Percentiles rank a stretch among this genome's conserved stretches.
These are phyloP conservation scores for Cephalopholis sonnerati DNA, from an alignment of 2,113 vertebrate genomes.

Conservation along the genomic window DNA sequence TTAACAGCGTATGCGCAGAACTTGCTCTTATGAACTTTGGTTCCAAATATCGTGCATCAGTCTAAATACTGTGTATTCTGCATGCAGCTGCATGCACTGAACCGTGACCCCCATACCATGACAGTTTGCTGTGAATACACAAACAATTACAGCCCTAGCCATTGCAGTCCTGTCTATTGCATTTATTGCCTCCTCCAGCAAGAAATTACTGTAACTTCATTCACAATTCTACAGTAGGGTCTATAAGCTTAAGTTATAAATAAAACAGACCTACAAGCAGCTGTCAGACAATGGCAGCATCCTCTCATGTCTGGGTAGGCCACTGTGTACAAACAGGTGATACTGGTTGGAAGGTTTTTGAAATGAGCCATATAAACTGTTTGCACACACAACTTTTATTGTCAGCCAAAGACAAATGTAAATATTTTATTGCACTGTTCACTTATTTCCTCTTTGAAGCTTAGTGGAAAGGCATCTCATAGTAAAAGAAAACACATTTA, in stretches of 20 bases:
- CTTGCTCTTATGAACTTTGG: no score
- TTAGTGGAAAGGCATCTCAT: background rate
- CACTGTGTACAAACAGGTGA: no score
- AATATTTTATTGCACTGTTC: constrained; percentile 12
- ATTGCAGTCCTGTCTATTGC: no score
- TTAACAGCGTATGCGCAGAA: no score
- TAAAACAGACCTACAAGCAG: background rate
- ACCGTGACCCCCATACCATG: no score
- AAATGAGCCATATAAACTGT: constrained; percentile 10
- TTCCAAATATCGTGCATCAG: no score
- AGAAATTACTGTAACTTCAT: background rate
- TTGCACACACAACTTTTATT: background rate
- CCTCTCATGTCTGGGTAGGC: background rate
- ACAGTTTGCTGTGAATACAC: no score
- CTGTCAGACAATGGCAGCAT: background rate
- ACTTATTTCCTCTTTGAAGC: constrained; percentile 38
- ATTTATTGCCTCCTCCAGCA: background rate
- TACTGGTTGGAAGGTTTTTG: background rate
- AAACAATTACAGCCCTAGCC: no score
- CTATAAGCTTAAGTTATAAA: background rate
- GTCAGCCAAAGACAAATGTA: background rate
- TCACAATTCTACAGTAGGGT: background rate
- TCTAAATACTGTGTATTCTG: no score
- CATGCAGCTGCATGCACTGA: no score
- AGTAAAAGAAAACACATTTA: constrained; percentile 11